These are phyloP conservation scores for Rhamphomyia laevipes DNA, from an alignment of 2,888 invertebrate genomes.

Conservation along the genomic window DNA sequence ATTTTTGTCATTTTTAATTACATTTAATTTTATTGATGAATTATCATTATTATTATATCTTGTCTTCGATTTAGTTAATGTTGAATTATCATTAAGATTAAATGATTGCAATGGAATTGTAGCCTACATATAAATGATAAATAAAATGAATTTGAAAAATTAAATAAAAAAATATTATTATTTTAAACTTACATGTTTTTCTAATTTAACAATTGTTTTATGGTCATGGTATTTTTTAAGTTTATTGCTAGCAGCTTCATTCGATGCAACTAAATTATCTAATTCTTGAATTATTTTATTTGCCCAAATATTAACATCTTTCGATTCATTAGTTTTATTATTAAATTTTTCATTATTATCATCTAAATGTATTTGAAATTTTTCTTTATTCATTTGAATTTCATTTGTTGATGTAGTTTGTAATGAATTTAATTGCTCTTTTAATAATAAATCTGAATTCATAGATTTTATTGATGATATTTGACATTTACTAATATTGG, in stretches of 20 bases:
- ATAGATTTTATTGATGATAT: too few relatives aligned
- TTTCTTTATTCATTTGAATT: neutral
- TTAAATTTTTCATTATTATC: neutral
- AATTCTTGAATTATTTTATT: constrained; percentile 37
- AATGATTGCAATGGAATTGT: constrained; percentile 39
- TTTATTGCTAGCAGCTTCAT: constrained; percentile 16
- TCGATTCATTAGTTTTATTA: constrained; percentile 9
- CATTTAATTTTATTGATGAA: neutral
- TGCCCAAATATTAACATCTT: constrained; percentile 37
- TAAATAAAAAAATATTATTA: neutral
- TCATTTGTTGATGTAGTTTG: neutral
- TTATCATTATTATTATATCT: neutral
- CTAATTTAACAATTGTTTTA: constrained; percentile 29
- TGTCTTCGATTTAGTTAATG: constrained; percentile 15
- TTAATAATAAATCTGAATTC: neutral
- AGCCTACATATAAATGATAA: constrained; percentile 24
- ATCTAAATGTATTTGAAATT: neutral
- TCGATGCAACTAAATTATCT: constrained; percentile 35
- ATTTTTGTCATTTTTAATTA: neutral
- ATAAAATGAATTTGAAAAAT: neutral
- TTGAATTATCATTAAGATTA: constrained; percentile 30
- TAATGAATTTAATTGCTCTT: neutral
- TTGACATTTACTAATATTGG: neutral
- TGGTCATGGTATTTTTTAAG: neutral
- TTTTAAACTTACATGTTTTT: constrained; percentile 35